phyloP scores from a whole-genome alignment of 2,888 invertebrate genomes.

The Reticulitermes lucifugus region DNA sequence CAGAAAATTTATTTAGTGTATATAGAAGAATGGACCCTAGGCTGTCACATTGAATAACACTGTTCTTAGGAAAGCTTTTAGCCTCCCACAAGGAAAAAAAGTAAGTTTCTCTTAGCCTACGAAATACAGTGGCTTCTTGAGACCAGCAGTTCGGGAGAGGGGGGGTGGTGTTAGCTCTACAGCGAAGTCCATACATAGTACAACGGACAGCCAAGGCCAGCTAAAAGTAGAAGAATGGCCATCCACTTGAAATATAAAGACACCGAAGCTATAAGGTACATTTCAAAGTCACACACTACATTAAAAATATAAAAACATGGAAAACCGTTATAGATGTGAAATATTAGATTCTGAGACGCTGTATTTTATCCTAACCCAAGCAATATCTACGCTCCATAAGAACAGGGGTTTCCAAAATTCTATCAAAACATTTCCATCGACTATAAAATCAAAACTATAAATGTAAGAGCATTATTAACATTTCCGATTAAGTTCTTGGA shows the following conservation, averaged over 20 bases:
- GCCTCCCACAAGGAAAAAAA: constrained; percentile 18
- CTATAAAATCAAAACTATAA: no score
- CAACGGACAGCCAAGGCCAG: background rate
- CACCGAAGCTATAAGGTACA: background rate
- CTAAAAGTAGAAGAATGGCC: background rate
- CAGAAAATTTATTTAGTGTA: constrained; percentile 49
- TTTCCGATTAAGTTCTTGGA: no score
- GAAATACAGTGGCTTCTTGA: constrained; percentile 16
- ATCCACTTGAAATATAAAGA: constrained; percentile 11
- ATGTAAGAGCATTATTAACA: no score
- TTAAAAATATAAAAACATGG: background rate
- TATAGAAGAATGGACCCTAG: constrained; percentile 47
- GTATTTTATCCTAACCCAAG: background rate
- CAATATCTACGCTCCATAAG: background rate
- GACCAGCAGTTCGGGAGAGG: background rate
- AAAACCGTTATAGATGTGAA: background rate
- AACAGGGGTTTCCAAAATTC: background rate
- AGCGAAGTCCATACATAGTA: constrained; percentile 11
- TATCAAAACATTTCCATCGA: background rate
- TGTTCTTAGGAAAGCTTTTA: constrained; percentile 33
- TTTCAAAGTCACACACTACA: background rate
- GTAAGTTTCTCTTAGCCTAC: constrained; percentile 20
- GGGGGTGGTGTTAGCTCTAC: background rate
- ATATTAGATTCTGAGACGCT: background rate
- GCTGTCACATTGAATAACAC: constrained; percentile 49